phyloP scores from a whole-genome alignment of 2,797 vertebrate genomes.

The Lepus townsendii region DNA sequence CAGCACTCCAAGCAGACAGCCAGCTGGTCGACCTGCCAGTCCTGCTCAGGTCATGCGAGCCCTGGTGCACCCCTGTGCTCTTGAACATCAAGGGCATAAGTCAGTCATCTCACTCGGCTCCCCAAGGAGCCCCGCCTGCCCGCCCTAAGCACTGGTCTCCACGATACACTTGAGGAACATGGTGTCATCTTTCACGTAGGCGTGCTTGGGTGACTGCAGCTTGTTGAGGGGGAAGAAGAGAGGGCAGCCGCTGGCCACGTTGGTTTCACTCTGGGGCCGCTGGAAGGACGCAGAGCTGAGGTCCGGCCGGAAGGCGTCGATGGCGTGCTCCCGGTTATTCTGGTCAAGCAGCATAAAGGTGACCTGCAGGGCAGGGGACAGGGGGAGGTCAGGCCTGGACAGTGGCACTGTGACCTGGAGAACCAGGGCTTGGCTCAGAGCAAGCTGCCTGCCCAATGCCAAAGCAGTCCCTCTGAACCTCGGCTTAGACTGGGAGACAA shows the following conservation, averaged over 20 bases:
- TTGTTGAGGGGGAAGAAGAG: conserved; percentile 91
- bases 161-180: conserved; percentile 93
- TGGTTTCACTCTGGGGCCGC: conserved; percentile 91
- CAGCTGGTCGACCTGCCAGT: background rate
- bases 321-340: conserved; percentile 91
- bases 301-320: conserved; percentile 92
- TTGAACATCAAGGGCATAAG: background rate
- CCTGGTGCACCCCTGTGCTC: background rate
- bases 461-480: background rate
- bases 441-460: background rate
- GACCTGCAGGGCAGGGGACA: conserved; percentile 86
- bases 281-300: conserved; percentile 91
- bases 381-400: background rate
- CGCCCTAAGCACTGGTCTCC: conserved; percentile 86
- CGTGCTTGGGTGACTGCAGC: conserved; percentile 88
- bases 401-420: accelerated
- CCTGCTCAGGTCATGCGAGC: background rate
- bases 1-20: background rate
- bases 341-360: conserved; percentile 94
- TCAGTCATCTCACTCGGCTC: background rate
- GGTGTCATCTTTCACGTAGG: conserved; percentile 91
- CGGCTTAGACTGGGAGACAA: background rate
- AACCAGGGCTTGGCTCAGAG: background rate
- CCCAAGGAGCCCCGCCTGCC: accelerated
- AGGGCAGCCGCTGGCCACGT: conserved; percentile 93